Evolutionary conservation across 2,888 invertebrate genomes (phyloP).

Genomic region (Stramonita haemastoma): DNA sequence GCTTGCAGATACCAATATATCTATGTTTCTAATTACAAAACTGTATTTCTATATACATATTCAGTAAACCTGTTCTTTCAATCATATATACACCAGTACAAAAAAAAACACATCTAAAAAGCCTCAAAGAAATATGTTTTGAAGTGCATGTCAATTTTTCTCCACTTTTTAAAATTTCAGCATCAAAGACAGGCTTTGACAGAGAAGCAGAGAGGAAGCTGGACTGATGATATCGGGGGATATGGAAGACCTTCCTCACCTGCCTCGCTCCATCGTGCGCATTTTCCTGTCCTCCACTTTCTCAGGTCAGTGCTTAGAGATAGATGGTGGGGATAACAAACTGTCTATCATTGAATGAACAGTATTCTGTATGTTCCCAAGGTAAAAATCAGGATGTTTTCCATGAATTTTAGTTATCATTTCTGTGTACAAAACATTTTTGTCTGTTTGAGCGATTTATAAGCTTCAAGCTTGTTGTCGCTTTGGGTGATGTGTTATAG

Average conservation of each 20-base stretch:
- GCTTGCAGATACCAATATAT: neutral
- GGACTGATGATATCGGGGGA: constrained; percentile 64
- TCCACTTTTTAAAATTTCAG: neutral
- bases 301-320: constrained; percentile 60
- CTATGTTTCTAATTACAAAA: neutral
- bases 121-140: neutral
- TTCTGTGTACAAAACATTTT: no score
- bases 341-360: neutral
- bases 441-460: no score
- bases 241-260: constrained; percentile 64
- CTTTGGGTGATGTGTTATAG: no score
- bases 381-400: no score
- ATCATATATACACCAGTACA: neutral
- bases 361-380: no score
- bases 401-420: no score
- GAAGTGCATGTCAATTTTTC: no score
- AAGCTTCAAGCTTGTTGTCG: no score
- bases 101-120: neutral
- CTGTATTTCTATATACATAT: neutral
- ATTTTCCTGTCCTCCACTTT: constrained; percentile 76
- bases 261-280: constrained; percentile 69
- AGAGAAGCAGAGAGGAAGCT: constrained; percentile 57
- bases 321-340: neutral
- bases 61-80: neutral
- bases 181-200: constrained; percentile 34